These are phyloP conservation scores for Bellardia bayeri DNA, from an alignment of 2,888 invertebrate species.

Conservation along the genomic window DNA sequence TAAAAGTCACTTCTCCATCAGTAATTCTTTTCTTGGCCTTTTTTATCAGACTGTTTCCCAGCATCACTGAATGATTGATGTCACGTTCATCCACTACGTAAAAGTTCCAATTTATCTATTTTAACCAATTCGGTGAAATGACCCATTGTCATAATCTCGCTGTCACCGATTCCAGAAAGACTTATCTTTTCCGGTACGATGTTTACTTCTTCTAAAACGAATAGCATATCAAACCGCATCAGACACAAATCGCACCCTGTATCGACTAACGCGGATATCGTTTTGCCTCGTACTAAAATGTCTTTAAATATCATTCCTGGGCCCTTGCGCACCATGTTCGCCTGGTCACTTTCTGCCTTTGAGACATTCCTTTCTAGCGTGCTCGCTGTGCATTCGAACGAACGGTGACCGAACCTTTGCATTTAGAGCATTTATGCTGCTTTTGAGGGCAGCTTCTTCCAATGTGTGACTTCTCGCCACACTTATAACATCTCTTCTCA, in stretches of 20 bases:
- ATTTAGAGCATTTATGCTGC: constrained; percentile 26
- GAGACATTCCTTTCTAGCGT: background rate
- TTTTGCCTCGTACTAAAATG: background rate
- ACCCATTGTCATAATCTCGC: too few species aligned
- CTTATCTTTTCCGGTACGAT: too few species aligned
- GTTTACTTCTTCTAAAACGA: too few species aligned
- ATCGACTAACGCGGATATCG: constrained; percentile 1
- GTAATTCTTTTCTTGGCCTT: too few species aligned
- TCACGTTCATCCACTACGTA: too few species aligned
- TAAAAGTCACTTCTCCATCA: too few species aligned
- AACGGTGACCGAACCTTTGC: background rate
- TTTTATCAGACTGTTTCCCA: too few species aligned
- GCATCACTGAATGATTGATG: too few species aligned
- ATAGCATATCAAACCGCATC: constrained; percentile 15
- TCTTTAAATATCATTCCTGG: constrained; percentile 30
- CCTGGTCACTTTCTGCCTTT: constrained; percentile 22
- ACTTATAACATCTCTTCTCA: constrained; percentile 11
- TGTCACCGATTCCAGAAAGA: too few species aligned
- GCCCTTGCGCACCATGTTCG: constrained; percentile 18
- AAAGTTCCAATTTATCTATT: too few species aligned
- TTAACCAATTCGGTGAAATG: too few species aligned
- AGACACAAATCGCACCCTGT: constrained; percentile 31
- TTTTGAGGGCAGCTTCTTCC: background rate
- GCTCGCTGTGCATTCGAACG: background rate
- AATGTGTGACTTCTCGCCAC: background rate